Percentiles rank a stretch among this genome's conserved stretches.
Evolutionary conservation across 2,113 vertebrate species (phyloP).

Genomic region (Ptychochromis oligacanthus): DNA sequence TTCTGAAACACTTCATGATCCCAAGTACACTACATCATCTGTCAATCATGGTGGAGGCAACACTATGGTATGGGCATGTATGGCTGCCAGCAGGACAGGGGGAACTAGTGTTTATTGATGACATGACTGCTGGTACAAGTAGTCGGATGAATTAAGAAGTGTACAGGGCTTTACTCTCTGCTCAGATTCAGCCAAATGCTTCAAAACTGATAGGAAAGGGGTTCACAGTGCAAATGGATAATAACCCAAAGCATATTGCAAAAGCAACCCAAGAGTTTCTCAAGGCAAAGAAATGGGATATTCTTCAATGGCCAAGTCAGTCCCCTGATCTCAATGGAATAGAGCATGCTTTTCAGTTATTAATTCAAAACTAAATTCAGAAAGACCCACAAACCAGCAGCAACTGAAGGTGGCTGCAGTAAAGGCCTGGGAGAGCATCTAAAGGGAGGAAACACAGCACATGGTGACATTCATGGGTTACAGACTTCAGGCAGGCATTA

Average conservation of each 20-base stretch:
- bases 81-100: background rate
- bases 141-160: background rate
- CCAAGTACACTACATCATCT: background rate
- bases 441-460: background rate
- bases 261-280: background rate
- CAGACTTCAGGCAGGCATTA: background rate
- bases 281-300: background rate
- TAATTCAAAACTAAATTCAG: background rate
- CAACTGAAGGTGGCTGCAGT: background rate
- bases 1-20: background rate
- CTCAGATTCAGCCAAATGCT: too few species aligned
- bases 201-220: too few species aligned
- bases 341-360: background rate
- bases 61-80: background rate
- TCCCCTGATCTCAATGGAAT: background rate
- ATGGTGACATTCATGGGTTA: background rate
- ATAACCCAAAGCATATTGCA: background rate
- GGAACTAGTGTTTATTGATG: background rate
- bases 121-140: background rate
- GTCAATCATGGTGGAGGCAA: background rate
- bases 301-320: background rate
- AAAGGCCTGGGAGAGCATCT: background rate
- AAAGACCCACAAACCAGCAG: background rate
- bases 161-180: too few species aligned
- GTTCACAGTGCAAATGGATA: background rate